A percentile compares a stretch with the other conserved stretches of the same genome.
Conservation (phyloP, 2,888 invertebrate genomes). For the Chymomyza amoena region DNA sequence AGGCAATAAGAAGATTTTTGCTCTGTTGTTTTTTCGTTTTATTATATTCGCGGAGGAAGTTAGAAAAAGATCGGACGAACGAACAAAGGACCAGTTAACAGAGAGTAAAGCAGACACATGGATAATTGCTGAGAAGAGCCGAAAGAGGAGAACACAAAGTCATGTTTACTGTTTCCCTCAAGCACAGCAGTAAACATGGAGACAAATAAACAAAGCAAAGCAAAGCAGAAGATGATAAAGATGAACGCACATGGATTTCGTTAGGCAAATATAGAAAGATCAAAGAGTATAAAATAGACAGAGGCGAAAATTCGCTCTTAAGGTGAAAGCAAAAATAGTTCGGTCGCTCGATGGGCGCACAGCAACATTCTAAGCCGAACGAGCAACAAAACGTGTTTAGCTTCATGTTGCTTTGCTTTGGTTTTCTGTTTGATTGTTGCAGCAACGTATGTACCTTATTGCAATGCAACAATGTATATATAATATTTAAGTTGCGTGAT, state of each 20-base stretch:
- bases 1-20: slow-evolving; percentile 4
- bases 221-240: background rate
- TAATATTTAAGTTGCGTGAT: no score
- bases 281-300: background rate
- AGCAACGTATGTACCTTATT: no score
- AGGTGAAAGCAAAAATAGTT: no score
- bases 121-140: slow-evolving; percentile 15
- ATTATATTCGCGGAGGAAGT: background rate
- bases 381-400: no score
- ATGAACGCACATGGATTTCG: background rate
- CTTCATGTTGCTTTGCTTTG: no score
- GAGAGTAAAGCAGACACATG: background rate
- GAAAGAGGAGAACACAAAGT: slow-evolving; percentile 39
- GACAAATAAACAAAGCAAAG: background rate
- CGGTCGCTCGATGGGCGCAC: no score
- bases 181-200: background rate
- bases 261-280: background rate
- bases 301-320: no score
- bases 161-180: slow-evolving; percentile 33
- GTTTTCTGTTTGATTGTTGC: no score
- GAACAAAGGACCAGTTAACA: slow-evolving; percentile 45
- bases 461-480: no score
- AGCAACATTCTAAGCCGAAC: no score
- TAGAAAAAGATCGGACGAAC: slow-evolving; percentile 23
- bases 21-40: background rate